Evolutionary conservation across 2,888 invertebrate species (phyloP).

Genomic region (Heliconius ismenius): DNA sequence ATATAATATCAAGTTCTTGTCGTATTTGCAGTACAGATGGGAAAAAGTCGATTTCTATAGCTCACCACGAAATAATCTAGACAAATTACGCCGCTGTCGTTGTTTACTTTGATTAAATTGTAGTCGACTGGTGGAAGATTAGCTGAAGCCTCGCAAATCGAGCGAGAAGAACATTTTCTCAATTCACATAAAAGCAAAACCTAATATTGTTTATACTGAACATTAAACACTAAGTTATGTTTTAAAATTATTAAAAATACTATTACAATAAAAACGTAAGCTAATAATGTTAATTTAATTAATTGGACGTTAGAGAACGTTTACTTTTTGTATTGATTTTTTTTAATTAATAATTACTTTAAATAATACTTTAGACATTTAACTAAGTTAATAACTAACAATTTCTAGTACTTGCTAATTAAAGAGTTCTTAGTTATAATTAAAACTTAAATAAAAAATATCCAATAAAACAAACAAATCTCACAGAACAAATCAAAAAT

Average conservation of each 20-base stretch:
- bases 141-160: slow-evolving; percentile 79
- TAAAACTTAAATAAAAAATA: neutral
- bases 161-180: slow-evolving; percentile 74
- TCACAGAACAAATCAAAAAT: neutral
- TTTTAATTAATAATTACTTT: neutral
- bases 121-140: slow-evolving; percentile 80
- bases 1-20: slow-evolving; percentile 60
- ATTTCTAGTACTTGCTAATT: neutral
- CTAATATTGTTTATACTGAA: slow-evolving; percentile 64
- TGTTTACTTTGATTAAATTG: slow-evolving; percentile 83
- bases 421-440: neutral
- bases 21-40: slow-evolving; percentile 56
- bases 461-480: neutral
- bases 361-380: neutral
- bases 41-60: slow-evolving; percentile 79
- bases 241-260: neutral
- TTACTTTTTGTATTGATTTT: neutral
- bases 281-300: neutral
- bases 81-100: slow-evolving; percentile 78
- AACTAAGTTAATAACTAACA: neutral
- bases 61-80: slow-evolving; percentile 79
- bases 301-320: neutral
- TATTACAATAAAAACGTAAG: neutral
- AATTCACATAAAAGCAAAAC: slow-evolving; percentile 77
- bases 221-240: slow-evolving; percentile 38